Evolutionary conservation across 2,888 invertebrate species (phyloP), one percentile per base, ranked within the genome.

Genomic region (Yponomeuta evonymella): DNA sequence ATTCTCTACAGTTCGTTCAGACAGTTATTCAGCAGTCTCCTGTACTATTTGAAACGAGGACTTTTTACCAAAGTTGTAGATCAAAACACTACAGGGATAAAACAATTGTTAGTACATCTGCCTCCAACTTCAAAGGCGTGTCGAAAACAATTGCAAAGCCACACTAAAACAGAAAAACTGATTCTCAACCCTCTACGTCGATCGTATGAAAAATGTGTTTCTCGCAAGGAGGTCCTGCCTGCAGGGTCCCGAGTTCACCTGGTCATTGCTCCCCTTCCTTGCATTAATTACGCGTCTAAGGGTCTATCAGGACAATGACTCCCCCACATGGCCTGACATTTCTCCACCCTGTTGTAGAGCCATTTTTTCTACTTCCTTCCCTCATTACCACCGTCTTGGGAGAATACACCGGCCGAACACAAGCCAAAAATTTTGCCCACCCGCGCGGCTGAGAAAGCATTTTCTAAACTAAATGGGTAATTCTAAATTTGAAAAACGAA

Each of bases 271-370:
- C 86, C 84, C 75, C 74, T 75, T 73, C 71, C 74, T 73, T 73
- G 76, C 78, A 88, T 67, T 36, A 89, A 88, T 89, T 89, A 90
- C 89, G 89, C 88, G 89, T 89, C 79, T 79, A 81, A 81, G 80
- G 80, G 72, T 71, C 72, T 64, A 10, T 64, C 33, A 30, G 79
- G 80, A 88, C 88, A 89, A 89, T 83, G 80, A 84, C 75, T 80
- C 88, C 88, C 85, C 82, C 90, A 89, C 85, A 90, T 88, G 88
- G 85, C 84, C 83, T 88, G 89, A 73, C 75, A 75, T 75, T 75
- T 74, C 73, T 72, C 70, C 72, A 73, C 74, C 88, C 87, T 79
- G 78, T 79, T 70, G 51, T 58, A 15, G 51, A 15, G 15, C 15
- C 15, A 73, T 86, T 85, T 86, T 85, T 83, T 81, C 73, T 73